Evolutionary conservation across 2,113 vertebrate species (phyloP), one percentile per base, ranked within the genome.

Genomic region (Gobio gobio): DNA sequence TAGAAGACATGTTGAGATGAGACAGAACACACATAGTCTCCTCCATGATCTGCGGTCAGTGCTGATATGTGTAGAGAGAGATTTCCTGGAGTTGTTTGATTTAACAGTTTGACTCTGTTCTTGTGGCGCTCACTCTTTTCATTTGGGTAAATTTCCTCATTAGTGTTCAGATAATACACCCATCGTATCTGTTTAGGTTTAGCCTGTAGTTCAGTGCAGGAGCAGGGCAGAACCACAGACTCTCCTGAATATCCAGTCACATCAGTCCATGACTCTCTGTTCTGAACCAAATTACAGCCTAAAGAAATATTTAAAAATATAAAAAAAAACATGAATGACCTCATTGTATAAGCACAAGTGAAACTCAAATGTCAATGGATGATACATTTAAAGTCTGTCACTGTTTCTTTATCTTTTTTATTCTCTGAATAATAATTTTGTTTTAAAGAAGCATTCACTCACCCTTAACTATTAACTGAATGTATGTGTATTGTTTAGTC

Each of bases 1-100:
- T 59, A 2, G 18, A 0, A 0, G 18, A 0, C 0, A 43, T 18
- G 1, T 18, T 3, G 33, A 64, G 70, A 4, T 1, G n/a, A 75
- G 12, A 59, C 76, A 43, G 20, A 12, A 40, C 76, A 78, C 2
- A 1, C 1, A 59, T 78, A 78, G 29, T 0, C 0, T 7, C 76
- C 76, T 40, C 10, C 0, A 40, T 58, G 2, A 0, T 58, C 16
- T 18, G 9, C n/a, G n/a, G 56, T 64, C 56, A 83, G 47, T 5
- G 24, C 36, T 49, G 56, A 47, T 24, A 73, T 47, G n/a, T 47
- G 58, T 20, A 83, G 81, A 83, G 81, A 72, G 26, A 83, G 68
- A 83, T 56, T 61, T 74, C 68, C 77, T 45, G 77, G 58, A 33
- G 16, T n/a, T 1, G 18, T 63, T 61, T 63, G 58, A 49, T 83